phyloP scores from a whole-genome alignment of 2,113 vertebrate species.

The Labeo catla region DNA sequence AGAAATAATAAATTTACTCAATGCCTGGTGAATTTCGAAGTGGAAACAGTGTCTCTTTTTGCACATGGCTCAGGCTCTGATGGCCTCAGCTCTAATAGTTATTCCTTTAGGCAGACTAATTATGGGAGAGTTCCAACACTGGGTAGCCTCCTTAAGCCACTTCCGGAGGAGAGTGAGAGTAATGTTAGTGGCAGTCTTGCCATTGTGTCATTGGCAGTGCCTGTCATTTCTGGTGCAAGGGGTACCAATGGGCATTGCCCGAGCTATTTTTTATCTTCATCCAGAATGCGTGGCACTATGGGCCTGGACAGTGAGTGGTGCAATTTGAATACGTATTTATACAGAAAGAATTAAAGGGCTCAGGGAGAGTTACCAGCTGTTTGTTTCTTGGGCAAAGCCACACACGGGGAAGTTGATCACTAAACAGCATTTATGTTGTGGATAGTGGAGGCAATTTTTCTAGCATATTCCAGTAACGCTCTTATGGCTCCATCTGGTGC shows the following conservation, averaged over 20 bases:
- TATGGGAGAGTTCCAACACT: not conserved
- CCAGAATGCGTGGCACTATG: no score
- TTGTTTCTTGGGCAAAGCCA: not conserved
- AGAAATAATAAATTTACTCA: not conserved
- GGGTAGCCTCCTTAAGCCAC: not conserved
- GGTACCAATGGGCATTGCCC: no score
- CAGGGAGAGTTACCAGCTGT: not conserved
- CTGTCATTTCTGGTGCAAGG: no score
- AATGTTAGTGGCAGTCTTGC: no score
- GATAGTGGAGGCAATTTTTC: not conserved
- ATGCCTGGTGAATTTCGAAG: not conserved
- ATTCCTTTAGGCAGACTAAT: not conserved
- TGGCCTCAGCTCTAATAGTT: not conserved
- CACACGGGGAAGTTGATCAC: not conserved
- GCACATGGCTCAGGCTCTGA: not conserved
- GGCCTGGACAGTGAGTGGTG: no score
- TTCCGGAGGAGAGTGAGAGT: no score
- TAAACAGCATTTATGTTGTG: not conserved
- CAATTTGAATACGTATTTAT: not conserved
- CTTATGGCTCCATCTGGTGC: not conserved
- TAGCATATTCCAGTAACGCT: not conserved
- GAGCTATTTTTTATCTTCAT: no score
- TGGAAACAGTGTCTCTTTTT: not conserved
- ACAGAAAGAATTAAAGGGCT: not conserved
- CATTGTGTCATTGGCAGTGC: no score